A percentile compares a stretch with the other conserved stretches of the same genome.
Conservation (phyloP, 1,140 invertebrate species). For the Drosophila nebulosa region DNA sequence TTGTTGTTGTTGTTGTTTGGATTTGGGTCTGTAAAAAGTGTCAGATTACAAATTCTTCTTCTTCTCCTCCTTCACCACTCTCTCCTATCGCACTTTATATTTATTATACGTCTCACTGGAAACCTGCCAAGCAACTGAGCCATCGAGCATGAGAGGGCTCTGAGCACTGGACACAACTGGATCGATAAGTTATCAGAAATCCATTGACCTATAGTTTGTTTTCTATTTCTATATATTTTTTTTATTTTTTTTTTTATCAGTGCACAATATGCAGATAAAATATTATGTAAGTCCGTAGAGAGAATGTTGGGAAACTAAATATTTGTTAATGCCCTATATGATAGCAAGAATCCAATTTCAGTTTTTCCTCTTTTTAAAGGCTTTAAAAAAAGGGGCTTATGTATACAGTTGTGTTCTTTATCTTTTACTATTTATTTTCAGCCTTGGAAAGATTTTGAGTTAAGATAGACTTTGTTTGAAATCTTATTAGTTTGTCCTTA, state of each 20-base stretch:
- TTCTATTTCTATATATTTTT: background rate
- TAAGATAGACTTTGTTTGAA: no score
- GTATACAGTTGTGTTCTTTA: background rate
- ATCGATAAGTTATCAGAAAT: conserved; percentile 17
- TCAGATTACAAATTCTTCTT: conserved; percentile 26
- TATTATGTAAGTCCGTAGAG: background rate
- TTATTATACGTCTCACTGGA: background rate
- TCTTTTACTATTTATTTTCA: no score
- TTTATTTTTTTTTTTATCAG: conserved; percentile 23
- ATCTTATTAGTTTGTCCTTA: no score
- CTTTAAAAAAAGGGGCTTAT: no score
- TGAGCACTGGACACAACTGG: background rate
- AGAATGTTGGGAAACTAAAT: background rate
- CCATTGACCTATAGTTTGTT: conserved; percentile 4
- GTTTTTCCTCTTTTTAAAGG: background rate
- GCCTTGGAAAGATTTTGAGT: no score
- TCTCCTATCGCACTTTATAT: background rate
- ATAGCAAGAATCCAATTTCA: background rate
- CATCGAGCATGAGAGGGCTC: background rate
- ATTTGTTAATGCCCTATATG: background rate
- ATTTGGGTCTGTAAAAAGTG: conserved; percentile 2
- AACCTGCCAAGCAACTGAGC: background rate
- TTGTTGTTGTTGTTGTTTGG: no score
- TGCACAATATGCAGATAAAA: conserved; percentile 6
- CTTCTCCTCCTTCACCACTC: no score